Base-by-base conservation (phyloP, 2,888 invertebrate genomes). In the Venustoraphidia nigricollis region DNA sequence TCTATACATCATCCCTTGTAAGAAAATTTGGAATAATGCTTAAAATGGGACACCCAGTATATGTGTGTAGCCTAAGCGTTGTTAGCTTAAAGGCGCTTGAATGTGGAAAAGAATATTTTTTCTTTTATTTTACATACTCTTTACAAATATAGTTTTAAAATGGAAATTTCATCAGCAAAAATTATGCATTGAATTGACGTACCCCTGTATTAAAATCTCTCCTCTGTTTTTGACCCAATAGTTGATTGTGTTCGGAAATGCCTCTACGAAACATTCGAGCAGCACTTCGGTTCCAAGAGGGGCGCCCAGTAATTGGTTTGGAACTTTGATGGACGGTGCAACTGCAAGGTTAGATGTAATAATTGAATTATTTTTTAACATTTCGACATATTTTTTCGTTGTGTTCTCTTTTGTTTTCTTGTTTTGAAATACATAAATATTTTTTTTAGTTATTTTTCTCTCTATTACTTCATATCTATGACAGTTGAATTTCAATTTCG, bases 231-330 rank as follows among this genome's bases (percentile, higher is more conserved):
- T 75, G 41, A 76, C 69, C 83, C 83, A 83, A 59, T 80, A 77
- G 64, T 78, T 79, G 59, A 81, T 76, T 44, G 81, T 75, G 56
- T 73, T 73, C 4, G 83, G 83, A 57, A 71, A 79, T 4, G 81
- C 79, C 57, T 83, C 80, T 17, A 81, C 76, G 53, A 74, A 68
- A 60, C 83, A 83, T 57, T 77, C 74, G 48, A 83, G 64, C 44
- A 70, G 70, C 4, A 80, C 73, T 53, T 76, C 70, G 2, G 76
- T 75, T 10, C 77, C 75, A 34, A 79, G 69, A 0, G 79, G 78
- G 1, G 81, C 78, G 27, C 80, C 79, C 40, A 81, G 67, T 54
- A 81, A 68, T 63, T 81, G 76, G 54, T 79, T 75, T 8, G 76
- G 69, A 36, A 79, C 79, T 58, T 72, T 71, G 48, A 80, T 76